Percentiles rank a stretch among this genome's conserved stretches.
Conservation (phyloP, 92 coral and sea anemone genomes). For the Muricea muricata region DNA sequence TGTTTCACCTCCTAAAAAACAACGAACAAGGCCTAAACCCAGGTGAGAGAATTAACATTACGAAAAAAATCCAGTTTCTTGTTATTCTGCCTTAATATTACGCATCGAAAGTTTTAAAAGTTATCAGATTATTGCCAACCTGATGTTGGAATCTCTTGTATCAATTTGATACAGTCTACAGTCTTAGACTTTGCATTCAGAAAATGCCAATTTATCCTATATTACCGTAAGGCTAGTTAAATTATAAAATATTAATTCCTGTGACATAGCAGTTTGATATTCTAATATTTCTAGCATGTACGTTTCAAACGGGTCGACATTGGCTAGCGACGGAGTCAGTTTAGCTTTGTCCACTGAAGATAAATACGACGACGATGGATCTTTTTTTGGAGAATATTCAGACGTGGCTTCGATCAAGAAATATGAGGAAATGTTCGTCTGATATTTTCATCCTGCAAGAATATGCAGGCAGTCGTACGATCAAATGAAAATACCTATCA, state of each 20-base stretch:
- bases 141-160: not conserved
- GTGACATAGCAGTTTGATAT: no score
- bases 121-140: not conserved
- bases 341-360: constrained; percentile 24
- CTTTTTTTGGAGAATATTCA: constrained; percentile 39
- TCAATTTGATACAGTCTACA: not conserved
- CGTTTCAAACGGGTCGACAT: constrained; percentile 3
- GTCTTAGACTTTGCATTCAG: not conserved
- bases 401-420: constrained; percentile 3
- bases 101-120: not conserved
- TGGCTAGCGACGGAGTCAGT: not conserved
- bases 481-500: not conserved
- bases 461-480: no score
- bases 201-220: no score
- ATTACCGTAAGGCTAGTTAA: no score
- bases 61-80: not conserved
- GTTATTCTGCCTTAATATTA: not conserved
- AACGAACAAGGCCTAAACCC: not conserved
- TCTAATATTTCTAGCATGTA: no score
- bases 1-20: not conserved
- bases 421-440: constrained; percentile 31
- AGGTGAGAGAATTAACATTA: not conserved
- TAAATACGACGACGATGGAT: constrained; percentile 35
- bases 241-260: no score
- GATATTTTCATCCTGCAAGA: not conserved